A percentile compares a stretch with the other conserved stretches of the same genome.
phyloP scores from a whole-genome alignment of 2,797 vertebrate species.

The Ctenochaetus hawaiiensis region DNA sequence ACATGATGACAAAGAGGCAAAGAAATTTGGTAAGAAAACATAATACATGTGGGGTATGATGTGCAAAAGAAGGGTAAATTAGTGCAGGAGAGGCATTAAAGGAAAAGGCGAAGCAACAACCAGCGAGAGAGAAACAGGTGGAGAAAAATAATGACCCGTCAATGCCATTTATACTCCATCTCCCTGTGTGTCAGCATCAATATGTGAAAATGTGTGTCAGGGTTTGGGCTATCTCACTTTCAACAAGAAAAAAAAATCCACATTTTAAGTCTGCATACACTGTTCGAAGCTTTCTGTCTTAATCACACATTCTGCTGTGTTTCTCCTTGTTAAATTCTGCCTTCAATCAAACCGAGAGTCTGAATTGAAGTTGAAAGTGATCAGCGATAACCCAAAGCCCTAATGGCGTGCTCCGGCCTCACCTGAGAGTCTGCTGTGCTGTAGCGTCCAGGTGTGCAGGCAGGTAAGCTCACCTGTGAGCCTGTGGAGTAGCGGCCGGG shows the following conservation, averaged over 20 bases:
- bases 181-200: conserved; percentile 51
- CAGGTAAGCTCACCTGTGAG: conserved; percentile 94
- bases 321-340: neutral
- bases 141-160: conserved; percentile 55
- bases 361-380: conserved; percentile 59
- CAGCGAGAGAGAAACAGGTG: conserved; percentile 55
- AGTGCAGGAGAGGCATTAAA: conserved; percentile 70
- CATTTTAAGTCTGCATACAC: neutral
- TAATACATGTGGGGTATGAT: conserved; percentile 33
- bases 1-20: conserved; percentile 43
- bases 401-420: conserved; percentile 70
- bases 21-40: conserved; percentile 45
- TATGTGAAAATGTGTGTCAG: conserved; percentile 29
- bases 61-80: conserved; percentile 63
- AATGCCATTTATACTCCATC: conserved; percentile 52
- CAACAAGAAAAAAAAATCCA: conserved; percentile 44
- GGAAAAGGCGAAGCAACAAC: conserved; percentile 48
- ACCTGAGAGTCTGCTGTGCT: conserved; percentile 86
- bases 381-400: conserved; percentile 63
- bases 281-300: neutral
- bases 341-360: neutral
- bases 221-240: conserved; percentile 75
- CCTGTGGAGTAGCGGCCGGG: conserved; percentile 97
- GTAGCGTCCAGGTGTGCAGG: conserved; percentile 85
- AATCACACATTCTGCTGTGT: neutral